Evolutionary conservation across 2,888 invertebrate species (phyloP).

Genomic region (Xestoiulus laeticollis): DNA sequence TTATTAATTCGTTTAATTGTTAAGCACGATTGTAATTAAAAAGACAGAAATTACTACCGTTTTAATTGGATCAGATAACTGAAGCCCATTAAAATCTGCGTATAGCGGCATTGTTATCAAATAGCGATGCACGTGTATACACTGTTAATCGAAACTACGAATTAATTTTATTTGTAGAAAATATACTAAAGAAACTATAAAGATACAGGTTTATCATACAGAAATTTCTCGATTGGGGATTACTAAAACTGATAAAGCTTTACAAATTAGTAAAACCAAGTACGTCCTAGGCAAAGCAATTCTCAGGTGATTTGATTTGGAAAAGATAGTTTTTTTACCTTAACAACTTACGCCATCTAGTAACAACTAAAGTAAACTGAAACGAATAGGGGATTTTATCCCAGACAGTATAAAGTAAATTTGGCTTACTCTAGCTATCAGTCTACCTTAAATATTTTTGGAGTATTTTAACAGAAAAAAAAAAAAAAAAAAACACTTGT

Average conservation of each 20-base stretch:
- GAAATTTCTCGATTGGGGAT: background rate
- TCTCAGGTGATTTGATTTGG: too few species aligned
- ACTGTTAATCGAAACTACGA: background rate
- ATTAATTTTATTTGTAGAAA: background rate
- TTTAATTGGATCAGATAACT: constrained; percentile 7
- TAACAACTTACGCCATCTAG: too few species aligned
- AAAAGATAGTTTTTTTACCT: too few species aligned
- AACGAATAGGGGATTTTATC: too few species aligned
- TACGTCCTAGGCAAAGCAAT: too few species aligned
- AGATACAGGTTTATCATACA: background rate
- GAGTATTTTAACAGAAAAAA: background rate
- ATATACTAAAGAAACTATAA: background rate
- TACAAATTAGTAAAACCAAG: too few species aligned
- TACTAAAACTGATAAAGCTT: background rate
- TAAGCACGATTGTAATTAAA: constrained; percentile 16
- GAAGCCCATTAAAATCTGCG: background rate
- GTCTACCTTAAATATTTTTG: background rate
- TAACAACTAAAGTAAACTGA: too few species aligned
- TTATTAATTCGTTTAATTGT: background rate
- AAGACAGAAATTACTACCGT: background rate
- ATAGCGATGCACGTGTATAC: background rate
- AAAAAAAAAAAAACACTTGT: background rate
- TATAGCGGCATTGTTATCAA: background rate
- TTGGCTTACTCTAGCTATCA: too few species aligned
- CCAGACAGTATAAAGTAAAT: too few species aligned